phyloP scores from a whole-genome alignment of 2,888 invertebrate species.

The Lasius fuliginosus region DNA sequence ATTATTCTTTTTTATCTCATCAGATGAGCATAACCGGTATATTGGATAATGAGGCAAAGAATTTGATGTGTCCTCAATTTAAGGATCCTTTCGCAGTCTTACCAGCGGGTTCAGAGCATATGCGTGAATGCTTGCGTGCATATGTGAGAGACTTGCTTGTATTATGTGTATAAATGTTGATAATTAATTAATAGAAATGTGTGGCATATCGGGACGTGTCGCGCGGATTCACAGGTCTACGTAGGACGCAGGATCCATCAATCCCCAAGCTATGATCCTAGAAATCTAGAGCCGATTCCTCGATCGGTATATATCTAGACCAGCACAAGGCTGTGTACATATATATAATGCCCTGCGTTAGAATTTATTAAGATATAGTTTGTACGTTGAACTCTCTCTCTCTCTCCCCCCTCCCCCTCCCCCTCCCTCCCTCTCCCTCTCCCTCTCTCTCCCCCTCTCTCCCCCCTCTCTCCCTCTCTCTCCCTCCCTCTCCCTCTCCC shows the following conservation, averaged over 20 bases:
- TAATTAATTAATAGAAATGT: slow-evolving; percentile 84
- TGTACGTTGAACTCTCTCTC: slow-evolving; percentile 65
- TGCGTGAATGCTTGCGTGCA: slow-evolving; percentile 59
- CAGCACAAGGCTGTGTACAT: slow-evolving; percentile 69
- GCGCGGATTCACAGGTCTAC: slow-evolving; percentile 42
- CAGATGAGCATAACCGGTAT: slow-evolving; percentile 12
- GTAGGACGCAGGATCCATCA: slow-evolving; percentile 35
- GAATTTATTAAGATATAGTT: slow-evolving; percentile 73
- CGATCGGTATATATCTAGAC: slow-evolving; percentile 49
- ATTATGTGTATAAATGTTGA: slow-evolving; percentile 86
- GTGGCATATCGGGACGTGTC: slow-evolving; percentile 55
- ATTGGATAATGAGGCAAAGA: neutral
- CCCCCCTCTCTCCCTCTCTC: too few relatives aligned
- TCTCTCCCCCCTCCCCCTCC: too few relatives aligned
- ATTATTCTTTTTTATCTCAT: neutral
- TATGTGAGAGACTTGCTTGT: slow-evolving; percentile 79
- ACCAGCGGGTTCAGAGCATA: slow-evolving; percentile 52
- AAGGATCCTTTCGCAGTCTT: slow-evolving; percentile 70
- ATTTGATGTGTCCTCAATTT: neutral
- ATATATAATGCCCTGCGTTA: slow-evolving; percentile 62
- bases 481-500: too few relatives aligned
- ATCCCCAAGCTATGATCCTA: slow-evolving; percentile 9
- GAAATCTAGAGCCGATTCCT: slow-evolving; percentile 1
- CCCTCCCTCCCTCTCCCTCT: too few relatives aligned
- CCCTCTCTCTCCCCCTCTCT: too few relatives aligned